Evolutionary conservation across 2,888 invertebrate genomes (phyloP), one percentile per base, ranked within the genome.

Genomic region (Leucophora obtusa): DNA sequence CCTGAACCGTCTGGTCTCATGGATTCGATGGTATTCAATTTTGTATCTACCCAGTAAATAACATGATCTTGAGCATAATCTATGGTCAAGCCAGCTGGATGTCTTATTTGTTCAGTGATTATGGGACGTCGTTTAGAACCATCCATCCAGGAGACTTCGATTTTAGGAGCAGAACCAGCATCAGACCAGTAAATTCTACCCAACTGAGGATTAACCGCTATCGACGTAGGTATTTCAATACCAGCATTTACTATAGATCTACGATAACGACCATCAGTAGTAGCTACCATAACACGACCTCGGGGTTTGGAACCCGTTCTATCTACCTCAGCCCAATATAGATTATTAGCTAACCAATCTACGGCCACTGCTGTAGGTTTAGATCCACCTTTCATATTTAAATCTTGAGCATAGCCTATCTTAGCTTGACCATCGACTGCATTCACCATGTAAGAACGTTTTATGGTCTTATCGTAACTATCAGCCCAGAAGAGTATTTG

Each of bases 401-500:
- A 91, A 89, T 97, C 96, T 89, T 98, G 98, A 0, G 97, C 95
- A 86, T 92, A 94, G 71, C 97, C 96, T 69, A 93, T 94, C 91
- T 95, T 94, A 1, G 94, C 96, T 87, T 94, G 92, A 3, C 96
- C 96, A 79, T 94, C 92, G 43, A 86, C 91, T 0, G 96, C 96
- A 84, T 95, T 94, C 1, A 97, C 93, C 94, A 98, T 95, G 89
- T 95, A 96, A 0, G 98, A 97, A 0, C 98, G 93, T 88, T 97
- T 97, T 83, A 98, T 97, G 1, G 96, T 95, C 88, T 95, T 95
- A 79, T 96, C 95, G 86, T 96, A 95, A 83, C 96, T 95, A 89
- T 99, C 98, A 0, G 97, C 96, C 98, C 99, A 99, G 92, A 97
- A 99, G 72, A 99, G 92, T 88, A 97, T 96, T 87, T 97, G 95